These are phyloP conservation scores for Mus musculus DNA, from an alignment of 2,113 vertebrate species.

Conservation along the genomic window DNA sequence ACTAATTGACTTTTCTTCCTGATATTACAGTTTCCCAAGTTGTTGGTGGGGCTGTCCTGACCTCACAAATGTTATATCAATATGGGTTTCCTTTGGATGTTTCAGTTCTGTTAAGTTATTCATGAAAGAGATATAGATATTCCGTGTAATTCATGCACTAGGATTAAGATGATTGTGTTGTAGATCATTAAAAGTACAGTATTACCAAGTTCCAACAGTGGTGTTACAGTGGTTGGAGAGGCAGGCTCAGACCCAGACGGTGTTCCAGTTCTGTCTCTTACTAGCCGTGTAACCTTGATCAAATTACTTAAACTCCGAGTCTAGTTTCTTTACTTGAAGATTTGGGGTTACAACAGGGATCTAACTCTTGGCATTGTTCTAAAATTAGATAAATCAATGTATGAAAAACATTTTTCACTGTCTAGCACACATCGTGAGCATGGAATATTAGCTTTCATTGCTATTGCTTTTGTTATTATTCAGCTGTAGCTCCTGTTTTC, in stretches of 20 bases:
- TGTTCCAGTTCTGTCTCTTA: not conserved
- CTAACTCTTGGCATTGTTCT: slow-evolving; percentile 14
- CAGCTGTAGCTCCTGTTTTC: not conserved
- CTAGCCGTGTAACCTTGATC: not conserved
- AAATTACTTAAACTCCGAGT: slow-evolving; percentile 13
- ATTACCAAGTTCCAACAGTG: not conserved
- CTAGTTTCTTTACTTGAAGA: slow-evolving; percentile 42
- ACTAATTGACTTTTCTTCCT: slow-evolving; percentile 34
- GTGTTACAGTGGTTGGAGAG: not conserved
- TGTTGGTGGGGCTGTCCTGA: not conserved
- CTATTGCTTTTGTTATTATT: not conserved
- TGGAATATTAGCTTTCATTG: not conserved
- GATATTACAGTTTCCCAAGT: not conserved
- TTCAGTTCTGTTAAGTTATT: slow-evolving; percentile 37
- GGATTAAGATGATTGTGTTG: not conserved
- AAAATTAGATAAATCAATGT: slow-evolving; percentile 11
- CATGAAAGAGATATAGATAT: not conserved
- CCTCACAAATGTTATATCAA: not conserved
- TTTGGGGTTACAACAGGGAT: not conserved
- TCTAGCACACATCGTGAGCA: not conserved
- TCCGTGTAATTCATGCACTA: slow-evolving; percentile 6
- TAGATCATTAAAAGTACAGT: not conserved
- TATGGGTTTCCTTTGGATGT: not conserved
- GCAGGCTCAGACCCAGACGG: not conserved
- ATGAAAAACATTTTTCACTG: not conserved